Evolutionary conservation across 2,888 invertebrate species (phyloP), one percentile per base, ranked within the genome.

Genomic region (Podabrus alpinus): DNA sequence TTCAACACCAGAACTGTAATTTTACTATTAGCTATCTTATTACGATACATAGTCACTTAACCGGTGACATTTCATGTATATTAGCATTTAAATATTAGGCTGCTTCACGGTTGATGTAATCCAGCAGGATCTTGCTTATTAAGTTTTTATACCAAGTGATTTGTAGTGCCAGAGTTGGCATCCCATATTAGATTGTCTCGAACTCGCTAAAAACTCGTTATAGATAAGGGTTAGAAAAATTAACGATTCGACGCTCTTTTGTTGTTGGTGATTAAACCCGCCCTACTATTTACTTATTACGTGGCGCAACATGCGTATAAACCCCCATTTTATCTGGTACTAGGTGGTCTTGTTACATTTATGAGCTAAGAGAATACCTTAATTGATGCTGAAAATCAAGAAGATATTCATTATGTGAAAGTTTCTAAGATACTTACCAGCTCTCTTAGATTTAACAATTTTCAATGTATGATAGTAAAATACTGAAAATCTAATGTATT

Each of bases 251-350:
- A 24, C 45, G 71, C 19, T 45, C 21, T 59, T 64, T 71, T 59
- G 59, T 72, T 69, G 17, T 16, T 24, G 61, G 29, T 75, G 72
- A 59, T 72, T 70, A 72, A 75, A 68, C 29, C 69, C 76, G 73
- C 76, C 76, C 76, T 60, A 45, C 59, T 71, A 69, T 76, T 76
- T 76, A 62, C 73, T 68, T 71, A 73, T 76, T 73, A 73, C 76
- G 76, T 76, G 76, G 71, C 73, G 61, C 61, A 67, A 75, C 75
- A 75, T 68, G 72, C 75, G 72, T 75, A 66, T 66, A 66, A 75
- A 75, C 69, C 72, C 75, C 66, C 66, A 69, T 70, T 75, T 66
- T 45, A 66, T 72, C 62, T 69, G 16, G 72, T 75, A 72, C 69
- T 45, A 45, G n/a, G 45, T 45, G 45, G 45, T 45, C n/a, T 45